Evolutionary conservation across 1,140 invertebrate species (phyloP).

Genomic region (Araneus ventricosus): DNA sequence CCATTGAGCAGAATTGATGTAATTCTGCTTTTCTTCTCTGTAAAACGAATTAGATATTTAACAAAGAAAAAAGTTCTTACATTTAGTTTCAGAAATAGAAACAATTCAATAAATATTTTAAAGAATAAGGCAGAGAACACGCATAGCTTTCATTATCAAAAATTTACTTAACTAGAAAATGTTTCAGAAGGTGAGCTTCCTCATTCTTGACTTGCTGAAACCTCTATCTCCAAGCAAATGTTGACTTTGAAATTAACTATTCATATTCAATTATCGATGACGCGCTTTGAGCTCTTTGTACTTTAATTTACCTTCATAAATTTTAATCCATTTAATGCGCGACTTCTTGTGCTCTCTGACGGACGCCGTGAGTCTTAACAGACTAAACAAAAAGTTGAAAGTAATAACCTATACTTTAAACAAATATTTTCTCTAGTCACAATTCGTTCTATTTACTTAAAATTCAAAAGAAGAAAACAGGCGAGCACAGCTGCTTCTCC

Average conservation of each 20-base stretch:
- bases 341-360: background rate
- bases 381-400: background rate
- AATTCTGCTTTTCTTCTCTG: background rate
- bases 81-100: background rate
- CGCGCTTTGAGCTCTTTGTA: background rate
- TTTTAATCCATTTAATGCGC: conserved; percentile 2
- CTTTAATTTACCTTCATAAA: conserved; percentile 32
- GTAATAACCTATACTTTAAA: background rate
- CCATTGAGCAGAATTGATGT: too few relatives aligned
- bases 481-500: background rate
- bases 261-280: conserved; percentile 41
- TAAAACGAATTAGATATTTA: background rate
- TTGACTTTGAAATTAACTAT: conserved; percentile 49
- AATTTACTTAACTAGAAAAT: background rate
- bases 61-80: background rate
- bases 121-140: background rate
- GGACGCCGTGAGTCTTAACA: background rate
- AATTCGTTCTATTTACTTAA: background rate
- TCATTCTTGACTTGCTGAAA: background rate
- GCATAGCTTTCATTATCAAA: background rate
- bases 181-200: background rate
- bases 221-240: background rate
- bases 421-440: background rate
- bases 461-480: background rate
- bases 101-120: background rate